Conservation (phyloP, 1,140 invertebrate genomes). For the Tetramorium parvispinum region DNA sequence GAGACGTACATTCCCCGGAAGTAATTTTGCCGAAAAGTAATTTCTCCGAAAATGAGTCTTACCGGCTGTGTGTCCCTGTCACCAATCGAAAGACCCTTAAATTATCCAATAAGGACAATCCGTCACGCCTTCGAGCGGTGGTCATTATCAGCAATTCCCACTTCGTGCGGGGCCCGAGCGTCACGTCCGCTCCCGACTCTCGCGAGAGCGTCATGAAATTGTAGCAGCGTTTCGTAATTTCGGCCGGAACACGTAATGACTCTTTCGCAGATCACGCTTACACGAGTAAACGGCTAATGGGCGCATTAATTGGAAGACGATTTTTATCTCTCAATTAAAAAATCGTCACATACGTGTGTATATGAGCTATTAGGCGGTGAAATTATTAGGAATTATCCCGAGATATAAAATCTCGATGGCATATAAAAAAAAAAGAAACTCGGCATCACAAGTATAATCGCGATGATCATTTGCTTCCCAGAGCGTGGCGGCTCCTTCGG, state of each 20-base stretch:
- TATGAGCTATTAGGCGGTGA: background rate
- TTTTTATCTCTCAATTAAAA: slow-evolving; percentile 11
- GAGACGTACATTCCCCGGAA: slow-evolving; percentile 47
- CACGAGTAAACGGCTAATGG: slow-evolving; percentile 4
- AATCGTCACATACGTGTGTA: background rate
- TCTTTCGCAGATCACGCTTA: background rate
- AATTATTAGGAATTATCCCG: slow-evolving; percentile 15
- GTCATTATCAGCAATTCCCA: slow-evolving; percentile 48
- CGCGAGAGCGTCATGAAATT: background rate
- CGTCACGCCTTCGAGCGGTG: slow-evolving; percentile 12
- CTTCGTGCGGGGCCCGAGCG: background rate
- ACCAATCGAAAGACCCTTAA: slow-evolving; percentile 55
- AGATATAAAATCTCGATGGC: slow-evolving; percentile 1
- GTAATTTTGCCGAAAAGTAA: slow-evolving; percentile 46
- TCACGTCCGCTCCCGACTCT: slow-evolving; percentile 7
- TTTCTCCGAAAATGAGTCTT: slow-evolving; percentile 59
- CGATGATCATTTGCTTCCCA: background rate
- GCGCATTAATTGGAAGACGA: slow-evolving; percentile 24
- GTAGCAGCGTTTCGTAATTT: slow-evolving; percentile 32
- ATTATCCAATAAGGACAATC: slow-evolving; percentile 56
- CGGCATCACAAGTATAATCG: background rate
- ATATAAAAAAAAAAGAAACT: background rate
- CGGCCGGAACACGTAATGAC: background rate
- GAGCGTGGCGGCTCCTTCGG: background rate
- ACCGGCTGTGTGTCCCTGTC: slow-evolving; percentile 57